Evolutionary conservation across 2,113 vertebrate species (phyloP).

Genomic region (Penelope pileata): DNA sequence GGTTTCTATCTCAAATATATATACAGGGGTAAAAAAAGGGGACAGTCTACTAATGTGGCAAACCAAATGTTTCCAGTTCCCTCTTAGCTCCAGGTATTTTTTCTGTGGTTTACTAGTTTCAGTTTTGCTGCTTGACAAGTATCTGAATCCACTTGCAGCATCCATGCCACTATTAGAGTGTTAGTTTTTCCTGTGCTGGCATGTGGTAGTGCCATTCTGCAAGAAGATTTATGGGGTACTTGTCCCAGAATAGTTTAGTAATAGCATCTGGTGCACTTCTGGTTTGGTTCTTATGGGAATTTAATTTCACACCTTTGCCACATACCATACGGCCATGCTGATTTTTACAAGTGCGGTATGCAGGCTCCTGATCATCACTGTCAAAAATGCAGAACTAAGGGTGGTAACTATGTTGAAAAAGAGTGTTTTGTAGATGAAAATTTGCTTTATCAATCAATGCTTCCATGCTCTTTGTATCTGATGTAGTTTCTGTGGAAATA

Average conservation of each 20-base stretch:
- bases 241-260: neutral
- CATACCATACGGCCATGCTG: too few relatives aligned
- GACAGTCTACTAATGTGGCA: neutral
- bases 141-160: neutral
- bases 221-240: neutral
- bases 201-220: neutral
- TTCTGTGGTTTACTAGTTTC: neutral
- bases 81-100: neutral
- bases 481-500: too few relatives aligned
- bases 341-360: too few relatives aligned
- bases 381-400: too few relatives aligned
- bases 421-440: too few relatives aligned
- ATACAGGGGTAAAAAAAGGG: neutral
- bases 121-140: neutral
- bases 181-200: neutral
- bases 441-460: too few relatives aligned
- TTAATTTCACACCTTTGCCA: too few relatives aligned
- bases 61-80: neutral
- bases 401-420: too few relatives aligned
- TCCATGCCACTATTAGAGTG: fast-evolving
- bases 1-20: neutral
- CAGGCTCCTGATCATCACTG: too few relatives aligned
- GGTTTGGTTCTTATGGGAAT: neutral
- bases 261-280: neutral
- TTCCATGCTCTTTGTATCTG: too few relatives aligned